Evolutionary conservation across 2,113 vertebrate genomes (phyloP).

Genomic region (Spea bombifrons): DNA sequence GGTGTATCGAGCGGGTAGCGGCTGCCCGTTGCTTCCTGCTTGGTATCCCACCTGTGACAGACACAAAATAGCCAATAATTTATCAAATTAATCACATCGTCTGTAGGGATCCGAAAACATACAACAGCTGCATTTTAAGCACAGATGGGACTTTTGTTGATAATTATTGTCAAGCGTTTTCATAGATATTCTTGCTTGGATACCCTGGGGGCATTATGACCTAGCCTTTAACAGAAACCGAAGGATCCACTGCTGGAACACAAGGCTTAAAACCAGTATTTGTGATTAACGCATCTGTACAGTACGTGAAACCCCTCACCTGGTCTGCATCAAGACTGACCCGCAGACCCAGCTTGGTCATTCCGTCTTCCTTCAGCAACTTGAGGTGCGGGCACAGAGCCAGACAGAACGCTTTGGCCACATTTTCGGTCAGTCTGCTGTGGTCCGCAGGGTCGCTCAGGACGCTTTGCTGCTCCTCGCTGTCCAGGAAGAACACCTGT

Average conservation of each 20-base stretch:
- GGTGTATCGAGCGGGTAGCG: slow-evolving; percentile 87
- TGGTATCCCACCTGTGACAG: slow-evolving; percentile 84
- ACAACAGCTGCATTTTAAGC: no score
- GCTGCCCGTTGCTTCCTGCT: slow-evolving; percentile 90
- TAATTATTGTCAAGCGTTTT: no score
- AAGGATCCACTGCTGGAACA: no score
- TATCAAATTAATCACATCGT: background rate
- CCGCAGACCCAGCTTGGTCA: slow-evolving; percentile 90
- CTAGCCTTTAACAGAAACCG: no score
- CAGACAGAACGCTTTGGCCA: slow-evolving; percentile 90
- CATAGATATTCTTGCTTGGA: no score
- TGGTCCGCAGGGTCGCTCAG: slow-evolving; percentile 94
- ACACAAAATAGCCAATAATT: background rate
- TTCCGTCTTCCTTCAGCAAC: slow-evolving; percentile 93
- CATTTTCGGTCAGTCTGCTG: slow-evolving; percentile 89
- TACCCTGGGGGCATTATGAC: no score
- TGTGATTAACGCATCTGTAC: no score
- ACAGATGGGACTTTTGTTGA: no score
- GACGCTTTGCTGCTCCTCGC: slow-evolving; percentile 83
- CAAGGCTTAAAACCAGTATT: no score
- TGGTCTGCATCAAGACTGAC: slow-evolving; percentile 93
- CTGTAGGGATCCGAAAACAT: background rate
- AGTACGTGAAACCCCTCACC: slow-evolving; percentile 61
- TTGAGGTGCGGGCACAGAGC: slow-evolving; percentile 94
- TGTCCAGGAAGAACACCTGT: slow-evolving; percentile 95